These are phyloP conservation scores for Dicrostonyx torquatus DNA, from an alignment of 2,797 vertebrate genomes.

Conservation along the genomic window DNA sequence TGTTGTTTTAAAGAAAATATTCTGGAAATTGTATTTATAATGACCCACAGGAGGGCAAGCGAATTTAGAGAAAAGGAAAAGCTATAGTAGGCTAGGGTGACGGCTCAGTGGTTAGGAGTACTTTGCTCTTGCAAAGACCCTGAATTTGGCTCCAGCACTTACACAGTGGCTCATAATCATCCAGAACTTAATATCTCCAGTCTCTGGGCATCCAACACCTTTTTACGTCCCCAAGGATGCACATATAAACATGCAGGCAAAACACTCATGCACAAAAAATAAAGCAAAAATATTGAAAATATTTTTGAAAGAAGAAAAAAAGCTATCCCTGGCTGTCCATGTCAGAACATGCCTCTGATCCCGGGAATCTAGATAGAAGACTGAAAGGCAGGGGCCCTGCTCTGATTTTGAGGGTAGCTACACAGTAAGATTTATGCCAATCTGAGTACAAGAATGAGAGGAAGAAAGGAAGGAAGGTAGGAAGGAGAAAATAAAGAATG, in stretches of 20 bases:
- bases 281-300: background rate
- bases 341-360: background rate
- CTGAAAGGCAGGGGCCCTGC: background rate
- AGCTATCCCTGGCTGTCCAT: background rate
- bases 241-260: background rate
- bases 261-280: background rate
- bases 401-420: background rate
- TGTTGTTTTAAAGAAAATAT: background rate
- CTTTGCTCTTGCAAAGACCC: background rate
- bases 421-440: background rate
- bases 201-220: background rate
- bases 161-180: background rate
- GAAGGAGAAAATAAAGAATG: background rate
- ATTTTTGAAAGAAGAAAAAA: background rate
- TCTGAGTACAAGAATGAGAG: background rate
- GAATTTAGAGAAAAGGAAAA: background rate
- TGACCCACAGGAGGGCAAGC: fast-evolving
- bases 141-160: background rate
- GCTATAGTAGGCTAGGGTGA: background rate
- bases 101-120: background rate
- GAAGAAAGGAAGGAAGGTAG: background rate
- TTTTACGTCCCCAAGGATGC: background rate
- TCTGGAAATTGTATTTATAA: background rate
- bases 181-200: background rate
- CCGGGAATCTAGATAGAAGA: background rate